Percentiles rank a stretch among this genome's conserved stretches.
Evolutionary conservation across 2,113 vertebrate genomes (phyloP).

Genomic region (Xenotilapia leptura): DNA sequence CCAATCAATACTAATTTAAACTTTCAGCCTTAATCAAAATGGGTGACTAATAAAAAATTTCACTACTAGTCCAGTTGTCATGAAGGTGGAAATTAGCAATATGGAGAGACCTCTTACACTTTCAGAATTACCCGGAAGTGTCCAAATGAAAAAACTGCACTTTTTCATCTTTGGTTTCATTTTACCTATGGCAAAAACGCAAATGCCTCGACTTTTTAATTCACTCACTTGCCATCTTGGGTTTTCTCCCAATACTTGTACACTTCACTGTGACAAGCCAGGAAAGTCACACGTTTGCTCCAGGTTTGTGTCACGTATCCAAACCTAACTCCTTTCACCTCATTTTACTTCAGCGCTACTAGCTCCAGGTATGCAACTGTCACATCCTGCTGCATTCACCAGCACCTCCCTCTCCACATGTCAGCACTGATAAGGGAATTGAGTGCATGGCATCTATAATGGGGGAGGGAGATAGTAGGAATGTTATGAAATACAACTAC

Average conservation of each 20-base stretch:
- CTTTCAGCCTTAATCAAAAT: background rate
- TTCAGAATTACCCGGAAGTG: background rate
- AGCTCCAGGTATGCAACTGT: constrained; percentile 38
- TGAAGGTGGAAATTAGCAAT: background rate
- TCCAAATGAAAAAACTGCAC: background rate
- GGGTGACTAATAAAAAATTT: background rate
- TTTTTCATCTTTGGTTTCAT: background rate
- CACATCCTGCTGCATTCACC: constrained; percentile 24
- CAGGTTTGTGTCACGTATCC: background rate
- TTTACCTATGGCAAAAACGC: background rate
- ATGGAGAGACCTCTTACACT: background rate
- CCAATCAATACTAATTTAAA: background rate
- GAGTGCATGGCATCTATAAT: background rate
- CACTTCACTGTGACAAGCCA: background rate
- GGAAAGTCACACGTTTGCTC: background rate
- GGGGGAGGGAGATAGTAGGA: background rate
- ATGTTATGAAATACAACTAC: background rate
- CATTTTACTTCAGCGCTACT: background rate
- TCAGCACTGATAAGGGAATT: constrained; percentile 28
- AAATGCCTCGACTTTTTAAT: background rate
- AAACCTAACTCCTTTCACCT: constrained; percentile 1
- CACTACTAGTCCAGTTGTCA: background rate
- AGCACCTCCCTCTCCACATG: constrained; percentile 4
- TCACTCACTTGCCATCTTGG: background rate
- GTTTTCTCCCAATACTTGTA: background rate